A percentile compares a stretch with the other conserved stretches of the same genome.
Evolutionary conservation across 35 echinoderm and acorn worm species (phyloP).

Genomic region (Stichopus chloronotus): DNA sequence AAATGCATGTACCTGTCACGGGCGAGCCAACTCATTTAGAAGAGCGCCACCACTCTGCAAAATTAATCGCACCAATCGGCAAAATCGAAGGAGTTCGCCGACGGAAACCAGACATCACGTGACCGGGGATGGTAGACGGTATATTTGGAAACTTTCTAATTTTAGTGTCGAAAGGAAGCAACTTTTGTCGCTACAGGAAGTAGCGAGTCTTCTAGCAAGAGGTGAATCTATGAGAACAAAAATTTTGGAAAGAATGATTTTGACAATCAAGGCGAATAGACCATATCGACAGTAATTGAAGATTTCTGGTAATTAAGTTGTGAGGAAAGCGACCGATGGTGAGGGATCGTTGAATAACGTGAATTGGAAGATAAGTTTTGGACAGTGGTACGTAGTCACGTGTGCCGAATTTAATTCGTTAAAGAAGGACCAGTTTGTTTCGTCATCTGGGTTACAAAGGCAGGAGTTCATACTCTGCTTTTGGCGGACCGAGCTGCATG

Average conservation of each 20-base stretch:
- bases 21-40: background rate
- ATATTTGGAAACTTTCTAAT: background rate
- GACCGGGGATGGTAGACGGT: background rate
- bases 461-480: background rate
- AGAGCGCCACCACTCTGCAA: background rate
- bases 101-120: too few species aligned
- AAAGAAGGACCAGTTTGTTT: background rate
- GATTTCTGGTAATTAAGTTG: background rate
- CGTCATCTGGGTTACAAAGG: background rate
- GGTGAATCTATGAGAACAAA: background rate
- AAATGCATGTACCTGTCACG: too few species aligned
- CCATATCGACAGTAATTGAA: background rate
- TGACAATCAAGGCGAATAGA: conserved; percentile 9
- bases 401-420: too few species aligned
- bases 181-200: background rate
- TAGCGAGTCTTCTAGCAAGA: conserved; percentile 2
- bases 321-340: background rate
- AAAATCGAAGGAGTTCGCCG: background rate
- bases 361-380: conserved; percentile 7
- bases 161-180: background rate
- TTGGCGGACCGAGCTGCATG: background rate
- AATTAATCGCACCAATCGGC: background rate
- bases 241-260: background rate
- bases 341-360: conserved; percentile 4
- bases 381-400: background rate